A percentile compares a stretch with the other conserved stretches of the same genome.
phyloP scores from a whole-genome alignment of 2,888 invertebrate species.

The Ophioninae sp. region DNA sequence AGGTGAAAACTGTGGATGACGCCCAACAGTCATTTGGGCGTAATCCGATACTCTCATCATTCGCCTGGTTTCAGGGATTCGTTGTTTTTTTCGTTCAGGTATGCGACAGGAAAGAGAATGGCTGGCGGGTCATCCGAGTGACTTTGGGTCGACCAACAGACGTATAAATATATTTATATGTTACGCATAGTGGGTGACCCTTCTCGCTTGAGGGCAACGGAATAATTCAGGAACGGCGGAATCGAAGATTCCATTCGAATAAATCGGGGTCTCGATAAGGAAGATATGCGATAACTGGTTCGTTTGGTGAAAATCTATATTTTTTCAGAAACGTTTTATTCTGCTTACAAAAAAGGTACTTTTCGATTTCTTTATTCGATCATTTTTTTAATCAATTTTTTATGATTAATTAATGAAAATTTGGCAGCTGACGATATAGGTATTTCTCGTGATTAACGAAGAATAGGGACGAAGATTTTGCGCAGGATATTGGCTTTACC shows the following conservation, averaged over 20 bases:
- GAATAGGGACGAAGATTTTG: no score
- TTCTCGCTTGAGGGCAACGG: background rate
- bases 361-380: background rate
- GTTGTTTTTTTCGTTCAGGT: background rate
- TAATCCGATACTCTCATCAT: background rate
- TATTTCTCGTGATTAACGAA: no score
- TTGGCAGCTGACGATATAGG: background rate
- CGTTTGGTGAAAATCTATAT: background rate
- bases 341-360: background rate
- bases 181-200: background rate
- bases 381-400: background rate
- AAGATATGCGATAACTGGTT: background rate
- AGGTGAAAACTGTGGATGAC: constrained; percentile 30
- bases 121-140: background rate
- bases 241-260: background rate
- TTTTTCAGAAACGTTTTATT: no score
- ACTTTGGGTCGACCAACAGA: background rate
- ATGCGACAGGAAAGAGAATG: background rate
- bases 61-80: background rate
- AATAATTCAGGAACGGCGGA: background rate
- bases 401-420: background rate
- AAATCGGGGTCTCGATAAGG: background rate
- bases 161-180: background rate
- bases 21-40: constrained; percentile 33
- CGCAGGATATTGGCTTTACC: no score